Base-by-base conservation (phyloP, 2,113 vertebrate genomes). In the Vidua chalybeata region DNA sequence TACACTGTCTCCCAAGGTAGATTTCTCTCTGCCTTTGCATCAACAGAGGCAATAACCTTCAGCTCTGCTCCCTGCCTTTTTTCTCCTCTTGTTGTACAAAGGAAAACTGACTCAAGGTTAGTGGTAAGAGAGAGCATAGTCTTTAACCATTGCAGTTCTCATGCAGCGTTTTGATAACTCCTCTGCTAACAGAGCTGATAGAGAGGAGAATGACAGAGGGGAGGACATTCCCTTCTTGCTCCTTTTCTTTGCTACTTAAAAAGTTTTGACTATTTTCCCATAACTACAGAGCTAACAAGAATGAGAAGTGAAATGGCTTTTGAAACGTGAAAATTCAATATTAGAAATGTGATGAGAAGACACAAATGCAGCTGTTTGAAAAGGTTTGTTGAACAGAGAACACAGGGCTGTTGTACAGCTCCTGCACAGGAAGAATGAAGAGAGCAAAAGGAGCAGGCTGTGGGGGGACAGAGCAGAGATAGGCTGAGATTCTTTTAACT, bases 321-420 rank as follows among this genome's bases (percentile, higher is more conserved):
- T 88, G 85, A 92, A 80, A 85, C 1, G 6, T 43, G 85, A 79
- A 95, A 96, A 93, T 92, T 88, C 92, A 80, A 7, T 92, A 77
- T 93, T 63, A 74, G 69, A 67, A 80, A 90, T 86, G 64, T 80
- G 88, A 93, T 90, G 85, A 94, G 85, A 88, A 92, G 88, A 88
- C 95, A 86, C 67, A 83, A 92, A 80, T 30, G 45, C 13, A 68
- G 52, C 62, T 64, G 37, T 51, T 61, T 94, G 92, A 94, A 94
- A 94, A 77, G 80, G 72, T 77, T 88, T 92, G 67, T 85, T 62
- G 96, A 94, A 62, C 22, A 62, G 63, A 31, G 58, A 55, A 66
- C 59, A 22, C 3, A 27, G 19, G 68, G 63, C 39, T 84, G 55
- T 51, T 94, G 58, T 76, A 90, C 39, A n/a, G 74, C 8, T 64